Percentiles rank a stretch among this genome's conserved stretches.
These are phyloP conservation scores for Pogonocichla stellata DNA, from an alignment of 2,113 vertebrate species.

Conservation along the genomic window DNA sequence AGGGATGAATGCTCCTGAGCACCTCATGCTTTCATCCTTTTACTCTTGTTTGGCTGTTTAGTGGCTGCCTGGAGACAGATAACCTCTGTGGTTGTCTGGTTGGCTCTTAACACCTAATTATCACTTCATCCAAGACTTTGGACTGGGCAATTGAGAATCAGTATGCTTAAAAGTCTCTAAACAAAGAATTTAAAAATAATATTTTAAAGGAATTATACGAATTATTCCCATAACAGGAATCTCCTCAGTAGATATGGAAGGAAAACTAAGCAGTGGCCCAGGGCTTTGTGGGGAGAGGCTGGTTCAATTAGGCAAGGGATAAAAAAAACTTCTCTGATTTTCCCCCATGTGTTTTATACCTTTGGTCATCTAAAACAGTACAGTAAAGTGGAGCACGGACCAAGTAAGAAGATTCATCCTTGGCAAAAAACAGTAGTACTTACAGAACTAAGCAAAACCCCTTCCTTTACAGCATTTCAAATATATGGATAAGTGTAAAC, in stretches of 20 bases:
- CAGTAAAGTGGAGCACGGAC: not conserved
- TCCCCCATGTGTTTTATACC: not conserved
- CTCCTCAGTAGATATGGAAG: not conserved
- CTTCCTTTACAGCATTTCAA: not conserved
- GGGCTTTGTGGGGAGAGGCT: not conserved
- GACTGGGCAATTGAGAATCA: conserved; percentile 48
- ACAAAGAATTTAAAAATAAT: not conserved
- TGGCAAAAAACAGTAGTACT: not conserved
- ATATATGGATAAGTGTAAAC: not conserved
- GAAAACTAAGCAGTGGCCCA: not conserved
- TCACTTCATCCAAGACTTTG: conserved; percentile 56
- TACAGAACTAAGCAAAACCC: not conserved
- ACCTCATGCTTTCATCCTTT: conserved; percentile 67
- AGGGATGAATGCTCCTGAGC: conserved; percentile 61
- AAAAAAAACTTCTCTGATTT: not conserved
- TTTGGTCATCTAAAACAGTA: not conserved
- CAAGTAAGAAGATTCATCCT: not conserved
- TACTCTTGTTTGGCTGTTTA: conserved; percentile 71
- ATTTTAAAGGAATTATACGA: conserved; percentile 48
- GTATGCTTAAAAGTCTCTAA: conserved; percentile 59
- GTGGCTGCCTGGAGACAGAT: conserved; percentile 42
- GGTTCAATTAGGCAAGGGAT: not conserved
- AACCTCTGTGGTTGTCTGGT: conserved; percentile 69
- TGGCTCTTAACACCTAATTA: conserved; percentile 69
- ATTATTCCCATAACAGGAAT: conserved; percentile 54